Conservation (phyloP, 2,797 vertebrate species). For the Sebastes oblongus region DNA sequence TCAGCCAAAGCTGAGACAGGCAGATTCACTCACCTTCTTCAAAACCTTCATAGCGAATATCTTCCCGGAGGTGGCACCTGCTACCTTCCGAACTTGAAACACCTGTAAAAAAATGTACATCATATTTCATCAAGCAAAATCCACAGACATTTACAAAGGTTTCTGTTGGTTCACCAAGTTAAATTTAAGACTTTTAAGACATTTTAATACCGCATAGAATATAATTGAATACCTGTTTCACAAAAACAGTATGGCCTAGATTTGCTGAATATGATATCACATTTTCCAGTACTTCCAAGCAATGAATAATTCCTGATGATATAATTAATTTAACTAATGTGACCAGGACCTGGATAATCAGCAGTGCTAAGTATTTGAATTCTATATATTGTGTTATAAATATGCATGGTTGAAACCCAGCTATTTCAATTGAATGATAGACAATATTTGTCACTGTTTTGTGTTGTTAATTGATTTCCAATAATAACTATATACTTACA, state of each 20-base stretch:
- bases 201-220: neutral
- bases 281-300: neutral
- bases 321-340: neutral
- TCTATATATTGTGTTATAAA: too few species aligned
- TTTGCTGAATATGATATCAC: neutral
- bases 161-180: neutral
- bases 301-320: neutral
- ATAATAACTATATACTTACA: too few species aligned
- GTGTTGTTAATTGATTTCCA: too few species aligned
- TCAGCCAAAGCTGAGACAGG: neutral
- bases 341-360: too few species aligned
- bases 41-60: conserved; percentile 99
- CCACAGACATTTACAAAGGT: neutral
- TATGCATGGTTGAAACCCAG: too few species aligned
- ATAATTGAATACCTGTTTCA: neutral
- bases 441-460: too few species aligned
- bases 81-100: conserved; percentile 95
- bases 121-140: neutral
- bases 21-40: conserved; percentile 88
- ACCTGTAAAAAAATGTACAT: conserved; percentile 78
- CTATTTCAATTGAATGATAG: too few species aligned
- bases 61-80: conserved; percentile 90
- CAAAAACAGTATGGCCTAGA: neutral
- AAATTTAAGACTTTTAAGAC: neutral
- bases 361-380: too few species aligned